Evolutionary conservation across 2,888 invertebrate genomes (phyloP), one percentile per base, ranked within the genome.

Genomic region (Cerceris rybyensis): DNA sequence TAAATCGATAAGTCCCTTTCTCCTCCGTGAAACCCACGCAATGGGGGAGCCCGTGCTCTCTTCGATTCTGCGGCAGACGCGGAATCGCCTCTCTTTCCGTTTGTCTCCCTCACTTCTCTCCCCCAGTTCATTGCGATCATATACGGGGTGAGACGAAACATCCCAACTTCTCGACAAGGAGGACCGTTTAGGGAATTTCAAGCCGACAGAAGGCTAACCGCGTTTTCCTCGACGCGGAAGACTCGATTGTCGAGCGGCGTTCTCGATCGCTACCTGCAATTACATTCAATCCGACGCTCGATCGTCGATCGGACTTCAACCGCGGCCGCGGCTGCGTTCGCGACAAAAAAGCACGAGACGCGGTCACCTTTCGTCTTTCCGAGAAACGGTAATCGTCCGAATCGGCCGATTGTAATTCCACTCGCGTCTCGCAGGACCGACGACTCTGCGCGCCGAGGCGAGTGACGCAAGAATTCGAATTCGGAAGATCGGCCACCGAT

Each of bases 1-100:
- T 89, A 88, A 92, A 92, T 92, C 91, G 90, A 91, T 91, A 91
- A 90, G 88, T 88, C 88, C 87, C 88, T 83, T 89, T 88, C 85
- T 70, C 71, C 76, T 58, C 84, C 82, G 85, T 86, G 85, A 90
- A 88, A 88, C 85, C 88, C 80, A 84, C 79, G 75, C 83, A 60
- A 85, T 71, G 81, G 84, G 83, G 70, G 70, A 72, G 54, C 72
- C 64, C 28, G 49, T 63, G 52, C 59, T 63, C 64, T 66, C 60
- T 43, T 14, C 61, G 16, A 28, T 43, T 28, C 28, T 28, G 60
- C 49, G 73, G 14, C 69, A 16, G 66, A 52, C 75, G 49, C 50
- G 61, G 74, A 42, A 43, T 16, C 42, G 58, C 52, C 46, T 42
- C 46, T 14, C 64, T 28, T 28, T 57, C 54, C 71, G 39, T 54